Percentiles rank a stretch among this genome's conserved stretches.
Conservation (phyloP, 2,888 invertebrate genomes). For the Amaurobius ferox region DNA sequence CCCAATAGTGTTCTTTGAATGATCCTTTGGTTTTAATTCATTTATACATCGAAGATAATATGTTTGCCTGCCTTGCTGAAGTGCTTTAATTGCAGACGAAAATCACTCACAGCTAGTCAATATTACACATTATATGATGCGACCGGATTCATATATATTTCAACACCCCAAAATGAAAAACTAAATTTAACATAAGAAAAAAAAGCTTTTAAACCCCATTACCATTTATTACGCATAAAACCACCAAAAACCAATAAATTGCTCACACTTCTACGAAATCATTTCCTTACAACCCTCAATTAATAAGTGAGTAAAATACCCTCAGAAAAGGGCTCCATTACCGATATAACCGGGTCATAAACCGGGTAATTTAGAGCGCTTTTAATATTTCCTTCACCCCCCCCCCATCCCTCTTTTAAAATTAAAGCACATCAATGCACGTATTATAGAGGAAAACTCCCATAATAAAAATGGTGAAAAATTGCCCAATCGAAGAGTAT, state of each 20-base stretch:
- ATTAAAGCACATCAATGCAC: slow-evolving; percentile 37
- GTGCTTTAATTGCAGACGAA: too few species aligned
- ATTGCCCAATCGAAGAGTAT: background rate
- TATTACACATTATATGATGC: too few species aligned
- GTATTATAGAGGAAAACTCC: background rate
- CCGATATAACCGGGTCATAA: slow-evolving; percentile 21
- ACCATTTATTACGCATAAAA: background rate
- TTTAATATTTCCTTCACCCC: slow-evolving; percentile 7
- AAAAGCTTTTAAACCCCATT: too few species aligned
- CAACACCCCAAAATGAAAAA: too few species aligned
- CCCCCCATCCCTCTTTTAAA: slow-evolving; percentile 15
- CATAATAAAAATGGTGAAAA: slow-evolving; percentile 37
- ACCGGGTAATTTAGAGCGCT: slow-evolving; percentile 42
- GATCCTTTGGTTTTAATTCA: too few species aligned
- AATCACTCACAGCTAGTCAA: too few species aligned
- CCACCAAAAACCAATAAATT: background rate
- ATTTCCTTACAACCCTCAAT: background rate
- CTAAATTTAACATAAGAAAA: too few species aligned
- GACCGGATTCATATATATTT: too few species aligned
- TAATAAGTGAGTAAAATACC: background rate
- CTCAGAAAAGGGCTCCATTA: background rate
- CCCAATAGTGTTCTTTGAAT: too few species aligned
- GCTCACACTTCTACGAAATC: background rate
- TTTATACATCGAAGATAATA: too few species aligned
- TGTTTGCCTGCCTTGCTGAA: too few species aligned